phyloP scores from a whole-genome alignment of 2,113 vertebrate genomes.

The Leucosticte australis region DNA sequence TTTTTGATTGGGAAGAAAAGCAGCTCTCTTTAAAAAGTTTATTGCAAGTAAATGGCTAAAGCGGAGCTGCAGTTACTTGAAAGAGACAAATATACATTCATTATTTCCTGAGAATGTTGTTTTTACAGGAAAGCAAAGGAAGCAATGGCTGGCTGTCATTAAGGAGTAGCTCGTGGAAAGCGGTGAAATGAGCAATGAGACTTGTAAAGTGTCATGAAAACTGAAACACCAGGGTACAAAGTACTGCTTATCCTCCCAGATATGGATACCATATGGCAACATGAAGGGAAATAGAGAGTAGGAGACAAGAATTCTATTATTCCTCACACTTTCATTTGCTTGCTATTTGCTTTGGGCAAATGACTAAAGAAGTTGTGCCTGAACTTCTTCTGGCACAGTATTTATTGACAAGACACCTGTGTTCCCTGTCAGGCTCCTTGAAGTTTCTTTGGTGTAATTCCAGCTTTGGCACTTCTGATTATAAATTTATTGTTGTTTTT shows the following conservation, averaged over 20 bases:
- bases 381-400: neutral
- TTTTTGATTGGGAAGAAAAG: neutral
- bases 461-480: neutral
- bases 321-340: slow-evolving; percentile 43
- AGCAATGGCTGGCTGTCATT: slow-evolving; percentile 55
- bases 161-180: slow-evolving; percentile 35
- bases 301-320: slow-evolving; percentile 38
- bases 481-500: neutral
- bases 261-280: slow-evolving; percentile 57
- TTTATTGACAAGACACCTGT: slow-evolving; percentile 18
- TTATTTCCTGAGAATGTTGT: slow-evolving; percentile 52
- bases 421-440: neutral
- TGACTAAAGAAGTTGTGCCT: neutral
- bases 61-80: slow-evolving; percentile 46
- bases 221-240: slow-evolving; percentile 67
- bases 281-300: neutral
- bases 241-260: slow-evolving; percentile 53
- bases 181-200: slow-evolving; percentile 63
- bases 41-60: slow-evolving; percentile 57
- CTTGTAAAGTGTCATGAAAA: slow-evolving; percentile 67
- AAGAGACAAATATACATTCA: slow-evolving; percentile 61
- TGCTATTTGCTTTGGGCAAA: slow-evolving; percentile 30
- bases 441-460: neutral
- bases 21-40: slow-evolving; percentile 42
- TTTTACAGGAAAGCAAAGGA: slow-evolving; percentile 52